Conservation (phyloP, 2,113 vertebrate species). For the Egretta garzetta region DNA sequence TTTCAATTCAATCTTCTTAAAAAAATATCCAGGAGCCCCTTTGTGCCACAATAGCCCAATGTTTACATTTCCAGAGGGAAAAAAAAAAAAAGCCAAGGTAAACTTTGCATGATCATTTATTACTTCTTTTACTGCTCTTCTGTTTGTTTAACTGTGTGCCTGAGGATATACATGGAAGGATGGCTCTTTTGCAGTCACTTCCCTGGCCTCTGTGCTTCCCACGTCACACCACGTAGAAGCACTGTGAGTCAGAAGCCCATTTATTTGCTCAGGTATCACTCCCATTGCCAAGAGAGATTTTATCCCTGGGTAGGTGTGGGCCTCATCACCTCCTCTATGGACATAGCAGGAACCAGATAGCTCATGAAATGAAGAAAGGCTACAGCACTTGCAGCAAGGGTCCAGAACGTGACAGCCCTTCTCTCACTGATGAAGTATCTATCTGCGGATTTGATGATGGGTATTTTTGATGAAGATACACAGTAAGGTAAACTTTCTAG, state of each 20-base stretch:
- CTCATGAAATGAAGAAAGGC: neutral
- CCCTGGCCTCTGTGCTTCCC: neutral
- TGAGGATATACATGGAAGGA: neutral
- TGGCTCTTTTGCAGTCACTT: neutral
- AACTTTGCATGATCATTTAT: neutral
- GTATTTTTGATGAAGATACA: neutral
- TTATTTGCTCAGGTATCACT: neutral
- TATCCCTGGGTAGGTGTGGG: neutral
- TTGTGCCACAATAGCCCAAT: neutral
- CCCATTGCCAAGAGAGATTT: neutral
- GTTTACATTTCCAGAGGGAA: neutral
- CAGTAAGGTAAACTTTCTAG: neutral
- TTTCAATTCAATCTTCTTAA: neutral
- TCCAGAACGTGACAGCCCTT: neutral
- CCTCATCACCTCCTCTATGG: neutral
- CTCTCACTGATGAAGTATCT: neutral
- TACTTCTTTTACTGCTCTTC: neutral
- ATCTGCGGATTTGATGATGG: neutral
- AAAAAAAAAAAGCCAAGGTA: neutral
- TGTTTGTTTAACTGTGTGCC: neutral
- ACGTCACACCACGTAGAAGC: neutral
- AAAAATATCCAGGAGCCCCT: neutral
- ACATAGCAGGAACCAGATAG: neutral
- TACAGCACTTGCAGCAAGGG: rapidly evolving
- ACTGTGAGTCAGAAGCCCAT: neutral